These are phyloP conservation scores for Melanocharis versteri DNA, from an alignment of 2,113 vertebrate species.

Conservation along the genomic window DNA sequence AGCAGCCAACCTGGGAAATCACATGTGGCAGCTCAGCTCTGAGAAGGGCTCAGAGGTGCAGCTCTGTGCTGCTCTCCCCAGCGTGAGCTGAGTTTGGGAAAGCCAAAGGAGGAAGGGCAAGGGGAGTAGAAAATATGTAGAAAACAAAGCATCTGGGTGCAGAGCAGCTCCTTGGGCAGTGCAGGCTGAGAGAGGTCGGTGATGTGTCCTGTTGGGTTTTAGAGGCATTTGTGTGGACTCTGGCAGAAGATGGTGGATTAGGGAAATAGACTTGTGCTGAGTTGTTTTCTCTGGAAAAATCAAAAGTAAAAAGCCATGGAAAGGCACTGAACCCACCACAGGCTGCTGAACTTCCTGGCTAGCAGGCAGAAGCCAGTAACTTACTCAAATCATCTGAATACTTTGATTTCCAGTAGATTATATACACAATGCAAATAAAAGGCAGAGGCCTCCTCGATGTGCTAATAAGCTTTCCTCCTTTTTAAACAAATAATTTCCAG, in stretches of 20 bases:
- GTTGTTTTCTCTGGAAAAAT: background rate
- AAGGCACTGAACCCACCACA: background rate
- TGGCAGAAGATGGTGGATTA: background rate
- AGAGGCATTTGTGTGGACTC: background rate
- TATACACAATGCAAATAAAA: background rate
- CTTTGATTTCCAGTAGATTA: background rate
- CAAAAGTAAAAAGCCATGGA: background rate
- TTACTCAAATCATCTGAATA: background rate
- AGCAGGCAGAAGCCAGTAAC: background rate
- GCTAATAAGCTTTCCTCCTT: background rate
- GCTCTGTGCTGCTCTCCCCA: background rate
- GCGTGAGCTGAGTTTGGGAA: background rate
- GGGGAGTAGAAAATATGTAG: background rate
- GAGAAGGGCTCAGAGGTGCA: background rate
- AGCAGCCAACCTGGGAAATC: background rate
- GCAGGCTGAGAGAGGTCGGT: accelerated
- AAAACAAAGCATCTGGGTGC: background rate
- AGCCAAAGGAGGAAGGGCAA: background rate
- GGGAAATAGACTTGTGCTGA: background rate
- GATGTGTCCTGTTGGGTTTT: accelerated
- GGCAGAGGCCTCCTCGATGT: accelerated
- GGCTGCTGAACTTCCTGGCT: background rate
- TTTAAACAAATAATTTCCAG: background rate
- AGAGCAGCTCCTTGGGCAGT: background rate
- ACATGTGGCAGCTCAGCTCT: background rate